Evolutionary conservation across 2,113 vertebrate species (phyloP).

Genomic region (Corythaeola cristata): DNA sequence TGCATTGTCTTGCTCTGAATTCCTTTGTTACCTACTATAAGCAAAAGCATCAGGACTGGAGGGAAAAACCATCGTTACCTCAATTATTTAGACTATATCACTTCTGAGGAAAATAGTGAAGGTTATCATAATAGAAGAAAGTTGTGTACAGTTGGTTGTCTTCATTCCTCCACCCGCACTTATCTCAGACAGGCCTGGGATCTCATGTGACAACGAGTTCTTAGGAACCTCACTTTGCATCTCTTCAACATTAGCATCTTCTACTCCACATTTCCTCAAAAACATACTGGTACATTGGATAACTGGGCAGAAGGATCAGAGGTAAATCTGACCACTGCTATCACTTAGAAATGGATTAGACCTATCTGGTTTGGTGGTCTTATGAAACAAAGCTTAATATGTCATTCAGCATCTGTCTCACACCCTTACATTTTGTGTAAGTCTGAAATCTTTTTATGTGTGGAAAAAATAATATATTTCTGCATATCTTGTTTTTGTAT

Average conservation of each 20-base stretch:
- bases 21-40: neutral
- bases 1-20: neutral
- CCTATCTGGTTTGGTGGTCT: neutral
- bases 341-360: neutral
- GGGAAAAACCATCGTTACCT: neutral
- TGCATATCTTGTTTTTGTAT: rapidly evolving
- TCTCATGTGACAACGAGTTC: neutral
- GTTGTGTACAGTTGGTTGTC: neutral
- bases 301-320: neutral
- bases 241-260: neutral
- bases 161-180: neutral
- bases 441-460: neutral
- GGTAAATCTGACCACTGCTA: neutral
- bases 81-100: neutral
- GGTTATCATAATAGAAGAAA: neutral
- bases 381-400: neutral
- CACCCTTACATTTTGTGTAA: neutral
- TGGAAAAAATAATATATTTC: neutral
- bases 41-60: neutral
- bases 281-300: neutral
- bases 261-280: neutral
- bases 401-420: neutral
- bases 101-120: neutral
- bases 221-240: neutral
- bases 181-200: neutral